Base-by-base conservation (phyloP, 2,797 vertebrate species). In the Amazona ochrocephala region DNA sequence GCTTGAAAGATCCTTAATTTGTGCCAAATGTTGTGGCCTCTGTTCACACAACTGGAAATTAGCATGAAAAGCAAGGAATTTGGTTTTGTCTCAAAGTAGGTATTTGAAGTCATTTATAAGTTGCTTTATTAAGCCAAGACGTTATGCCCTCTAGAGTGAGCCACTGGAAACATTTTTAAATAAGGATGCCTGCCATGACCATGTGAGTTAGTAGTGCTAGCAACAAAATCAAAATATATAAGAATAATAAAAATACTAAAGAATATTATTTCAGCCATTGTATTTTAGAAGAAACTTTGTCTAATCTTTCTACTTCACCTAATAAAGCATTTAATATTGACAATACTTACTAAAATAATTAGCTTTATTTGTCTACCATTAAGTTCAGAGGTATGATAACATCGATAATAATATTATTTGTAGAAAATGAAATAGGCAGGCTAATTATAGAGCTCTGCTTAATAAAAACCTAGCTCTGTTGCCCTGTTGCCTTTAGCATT, bases 401-500 rank as follows among this genome's bases (percentile, higher is more conserved):
- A 94, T 91, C 94, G 87, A 87, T 83, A 93, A 85, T 68, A 93
- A 79, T 18, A 85, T 75, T 87, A 89, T 76, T 85, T 92, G 27
- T n/a, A 92, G 60, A 83, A 96, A 94, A 94, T 84, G 89, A 92
- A 94, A 87, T 23, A 66, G 30, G 27, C 27, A 86, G 66, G 53
- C 45, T 89, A 96, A 97, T 97, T 96, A 93, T 75, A 85, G 66
- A 95, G 85, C 42, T 90, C 60, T 77, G 11, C 20, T 78, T 94
- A 87, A 92, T 72, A 77, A 93, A 95, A 91, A 65, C 17, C 6
- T 50, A 72, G 78, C 21, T 93, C 65, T 11, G 23, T 93, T 94
- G 87, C 94, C 94, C 68, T 11, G 19, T 94, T 94, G 91, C 92
- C 95, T 86, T 92, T 73, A 97, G 82, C 94, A 91, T n/a, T 91